These are phyloP conservation scores for Ciconia maguari DNA, from an alignment of 2,113 vertebrate genomes.

Conservation along the genomic window DNA sequence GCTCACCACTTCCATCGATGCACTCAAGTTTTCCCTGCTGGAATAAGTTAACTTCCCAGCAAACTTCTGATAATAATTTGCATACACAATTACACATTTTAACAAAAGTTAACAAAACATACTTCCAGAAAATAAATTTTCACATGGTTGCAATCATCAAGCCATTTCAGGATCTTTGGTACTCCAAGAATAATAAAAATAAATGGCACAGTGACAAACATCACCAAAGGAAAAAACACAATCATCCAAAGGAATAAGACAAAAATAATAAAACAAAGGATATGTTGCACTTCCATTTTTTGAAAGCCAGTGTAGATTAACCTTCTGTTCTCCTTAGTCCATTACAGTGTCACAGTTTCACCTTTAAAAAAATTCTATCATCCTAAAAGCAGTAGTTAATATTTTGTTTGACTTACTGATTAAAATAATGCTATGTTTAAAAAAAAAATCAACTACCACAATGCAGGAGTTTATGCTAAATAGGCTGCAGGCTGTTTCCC, in stretches of 20 bases:
- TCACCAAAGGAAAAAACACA: slow-evolving; percentile 35
- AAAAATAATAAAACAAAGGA: slow-evolving; percentile 26
- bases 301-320: slow-evolving; percentile 61
- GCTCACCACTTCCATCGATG: not conserved
- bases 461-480: slow-evolving; percentile 57
- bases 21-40: slow-evolving; percentile 13
- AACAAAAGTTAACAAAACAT: slow-evolving; percentile 39
- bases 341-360: slow-evolving; percentile 61
- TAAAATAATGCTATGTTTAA: slow-evolving; percentile 63
- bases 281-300: slow-evolving; percentile 21
- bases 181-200: slow-evolving; percentile 68
- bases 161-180: slow-evolving; percentile 80
- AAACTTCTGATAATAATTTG: slow-evolving; percentile 8
- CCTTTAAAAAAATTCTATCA: slow-evolving; percentile 36
- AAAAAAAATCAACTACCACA: slow-evolving; percentile 37
- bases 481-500: slow-evolving; percentile 46
- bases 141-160: slow-evolving; percentile 56
- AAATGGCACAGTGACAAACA: slow-evolving; percentile 69
- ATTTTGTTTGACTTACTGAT: slow-evolving; percentile 62
- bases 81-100: not conserved
- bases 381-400: slow-evolving; percentile 70
- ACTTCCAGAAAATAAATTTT: slow-evolving; percentile 43
- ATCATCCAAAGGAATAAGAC: slow-evolving; percentile 32
- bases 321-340: slow-evolving; percentile 35
- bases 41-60: not conserved